Evolutionary conservation across 2,797 vertebrate genomes (phyloP).

Genomic region (Galago senegalensis): DNA sequence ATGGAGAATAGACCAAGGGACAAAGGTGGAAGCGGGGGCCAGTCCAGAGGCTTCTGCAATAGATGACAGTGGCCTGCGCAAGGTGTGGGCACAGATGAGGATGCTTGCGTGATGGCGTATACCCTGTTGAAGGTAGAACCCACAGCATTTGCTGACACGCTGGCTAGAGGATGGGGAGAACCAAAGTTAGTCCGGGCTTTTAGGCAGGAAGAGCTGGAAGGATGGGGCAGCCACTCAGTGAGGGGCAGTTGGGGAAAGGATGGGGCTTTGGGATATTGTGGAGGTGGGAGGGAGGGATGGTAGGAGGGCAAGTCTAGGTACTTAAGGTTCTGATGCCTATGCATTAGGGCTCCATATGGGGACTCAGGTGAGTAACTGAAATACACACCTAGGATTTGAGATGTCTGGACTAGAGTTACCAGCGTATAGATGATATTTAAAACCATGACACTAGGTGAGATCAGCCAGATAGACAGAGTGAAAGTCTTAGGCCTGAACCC

Average conservation of each 20-base stretch:
- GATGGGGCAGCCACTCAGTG: fast-evolving
- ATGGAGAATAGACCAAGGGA: fast-evolving
- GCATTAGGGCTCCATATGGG: neutral
- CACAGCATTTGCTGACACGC: neutral
- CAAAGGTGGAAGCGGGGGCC: neutral
- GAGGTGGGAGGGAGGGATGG: fast-evolving
- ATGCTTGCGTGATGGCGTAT: fast-evolving
- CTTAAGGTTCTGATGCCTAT: neutral
- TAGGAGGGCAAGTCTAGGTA: neutral
- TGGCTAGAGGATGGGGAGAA: too few species aligned
- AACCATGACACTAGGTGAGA: neutral
- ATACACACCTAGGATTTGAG: neutral
- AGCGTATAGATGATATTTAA: neutral
- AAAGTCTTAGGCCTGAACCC: neutral
- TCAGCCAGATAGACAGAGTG: neutral
- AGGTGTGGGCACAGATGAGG: fast-evolving
- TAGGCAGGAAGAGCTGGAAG: neutral
- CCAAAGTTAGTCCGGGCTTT: neutral
- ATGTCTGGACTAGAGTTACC: neutral
- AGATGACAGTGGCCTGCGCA: neutral
- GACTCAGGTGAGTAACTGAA: neutral
- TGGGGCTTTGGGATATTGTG: neutral
- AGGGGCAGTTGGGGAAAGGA: neutral
- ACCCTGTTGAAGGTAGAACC: neutral
- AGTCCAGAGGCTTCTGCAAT: too few species aligned